Base-by-base conservation (phyloP, 2,888 invertebrate genomes). In the Drosophila koepferae region DNA sequence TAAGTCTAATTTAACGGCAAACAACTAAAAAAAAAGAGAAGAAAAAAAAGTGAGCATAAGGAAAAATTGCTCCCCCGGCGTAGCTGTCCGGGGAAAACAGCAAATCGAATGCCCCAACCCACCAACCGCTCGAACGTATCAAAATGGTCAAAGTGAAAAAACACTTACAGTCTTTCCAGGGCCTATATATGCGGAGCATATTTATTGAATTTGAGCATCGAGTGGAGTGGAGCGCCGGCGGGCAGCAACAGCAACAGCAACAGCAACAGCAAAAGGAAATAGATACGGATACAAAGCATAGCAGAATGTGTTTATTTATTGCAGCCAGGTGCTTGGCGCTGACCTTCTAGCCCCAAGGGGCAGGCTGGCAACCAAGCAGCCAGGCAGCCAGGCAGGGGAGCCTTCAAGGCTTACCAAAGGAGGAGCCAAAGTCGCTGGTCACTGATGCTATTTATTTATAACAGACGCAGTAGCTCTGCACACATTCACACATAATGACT, bases 401-500 rank as follows among this genome's bases (percentile, higher is more conserved):
- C 40, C 16, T 16, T 58, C 44, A 56, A 66, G 68, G 75, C 63
- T 28, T 58, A 40, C 31, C 36, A 38, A 53, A 20, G 46, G 55
- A 46, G 36, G 34, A 46, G 66, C 6, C 34, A 62, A 46, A 51
- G 64, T 31, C 51, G 70, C 55, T 61, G 59, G 71, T 72, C 82
- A 73, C 54, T 38, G 54, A 20, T 38, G 81, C 74, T 75, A 80
- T 82, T 81, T 80, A 82, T 82, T 82, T 82, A 81, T 18, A 38
- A 48, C 36, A 40, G 53, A 74, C 44, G 60, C 51, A 36, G 59
- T 58, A 7, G 40, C 68, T 64, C n/a, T 12, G 43, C 44, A 73
- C 54, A 77, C 72, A 78, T 81, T 81, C 84, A 74, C 85, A 81
- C 70, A 82, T 85, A 85, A 85, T 85, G 90, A 86, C 86, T 88